Base-by-base conservation (phyloP, 2,888 invertebrate genomes). In the Podotricha telesiphe region DNA sequence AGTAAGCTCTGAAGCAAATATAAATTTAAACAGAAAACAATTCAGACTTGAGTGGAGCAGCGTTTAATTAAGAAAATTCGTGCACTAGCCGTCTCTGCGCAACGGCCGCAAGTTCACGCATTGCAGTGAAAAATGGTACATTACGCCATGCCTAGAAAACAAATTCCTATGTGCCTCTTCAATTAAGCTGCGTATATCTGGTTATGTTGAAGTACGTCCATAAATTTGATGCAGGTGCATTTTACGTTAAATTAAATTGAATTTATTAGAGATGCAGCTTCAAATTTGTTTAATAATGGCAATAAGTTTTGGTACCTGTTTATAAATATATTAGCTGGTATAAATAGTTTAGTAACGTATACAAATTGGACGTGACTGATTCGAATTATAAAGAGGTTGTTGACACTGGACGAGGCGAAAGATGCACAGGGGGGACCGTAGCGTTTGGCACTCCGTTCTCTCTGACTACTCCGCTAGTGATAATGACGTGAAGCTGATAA, bases 41-140 rank as follows among this genome's bases (percentile, higher is more conserved):
- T 34, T 13, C 40, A 40, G 19, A 22, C 28, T 45, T 5, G 58
- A 17, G 45, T 6, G 20, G 34, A 51, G 37, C 56, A 19, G 47
- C 65, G 59, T 67, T 66, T 71, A 67, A 70, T 74, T 71, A 66
- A 72, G 70, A 62, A 70, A 74, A 65, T 48, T 68, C 15, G 53
- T 63, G 45, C 51, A 47, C 45, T 40, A 64, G 37, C 56, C 51
- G 34, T 65, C 53, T 61, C 65, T 67, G 72, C 67, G 66, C 42
- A 69, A 70, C 17, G 67, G 62, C 56, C 67, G 72, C 67, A 67
- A 65, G 63, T 67, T 69, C 72, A 70, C 72, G 72, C 72, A 72
- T 72, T 72, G 72, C 72, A 72, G 72, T 72, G 70, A 70, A 72
- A 69, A 72, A 70, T 72, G 69, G 37, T 70, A 65, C 17, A 55